Conservation (phyloP, 1,140 invertebrate genomes). For the Calliopsis andreniformis region DNA sequence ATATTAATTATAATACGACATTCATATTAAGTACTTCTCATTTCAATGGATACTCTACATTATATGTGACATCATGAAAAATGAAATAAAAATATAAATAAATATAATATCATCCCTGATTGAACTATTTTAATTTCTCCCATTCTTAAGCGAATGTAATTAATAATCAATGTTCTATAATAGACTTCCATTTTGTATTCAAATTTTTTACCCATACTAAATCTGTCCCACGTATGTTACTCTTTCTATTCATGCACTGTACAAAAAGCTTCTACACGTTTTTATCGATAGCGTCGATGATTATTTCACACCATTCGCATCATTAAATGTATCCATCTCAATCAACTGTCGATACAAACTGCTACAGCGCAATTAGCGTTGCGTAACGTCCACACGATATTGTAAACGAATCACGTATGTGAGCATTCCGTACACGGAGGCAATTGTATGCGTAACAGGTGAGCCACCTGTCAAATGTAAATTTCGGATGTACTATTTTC, state of each 20-base stretch:
- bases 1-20: too few species aligned
- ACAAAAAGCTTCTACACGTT: too few species aligned
- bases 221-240: too few species aligned
- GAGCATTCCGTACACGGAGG: neutral
- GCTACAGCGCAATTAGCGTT: constrained; percentile 23
- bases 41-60: too few species aligned
- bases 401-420: constrained; percentile 33
- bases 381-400: constrained; percentile 33
- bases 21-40: too few species aligned
- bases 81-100: constrained; percentile 1
- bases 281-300: too few species aligned
- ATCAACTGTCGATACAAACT: neutral
- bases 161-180: too few species aligned
- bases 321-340: neutral
- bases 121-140: neutral
- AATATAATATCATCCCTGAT: neutral
- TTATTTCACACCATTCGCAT: neutral
- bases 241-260: too few species aligned
- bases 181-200: too few species aligned
- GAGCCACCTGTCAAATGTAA: constrained; percentile 40
- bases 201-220: too few species aligned
- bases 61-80: too few species aligned
- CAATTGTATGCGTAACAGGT: constrained; percentile 41
- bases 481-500: constrained; percentile 36
- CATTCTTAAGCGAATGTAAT: too few species aligned